A percentile compares a stretch with the other conserved stretches of the same genome.
phyloP scores from a whole-genome alignment of 2,797 vertebrate species.

The Parauchenoglanis punctatus region DNA sequence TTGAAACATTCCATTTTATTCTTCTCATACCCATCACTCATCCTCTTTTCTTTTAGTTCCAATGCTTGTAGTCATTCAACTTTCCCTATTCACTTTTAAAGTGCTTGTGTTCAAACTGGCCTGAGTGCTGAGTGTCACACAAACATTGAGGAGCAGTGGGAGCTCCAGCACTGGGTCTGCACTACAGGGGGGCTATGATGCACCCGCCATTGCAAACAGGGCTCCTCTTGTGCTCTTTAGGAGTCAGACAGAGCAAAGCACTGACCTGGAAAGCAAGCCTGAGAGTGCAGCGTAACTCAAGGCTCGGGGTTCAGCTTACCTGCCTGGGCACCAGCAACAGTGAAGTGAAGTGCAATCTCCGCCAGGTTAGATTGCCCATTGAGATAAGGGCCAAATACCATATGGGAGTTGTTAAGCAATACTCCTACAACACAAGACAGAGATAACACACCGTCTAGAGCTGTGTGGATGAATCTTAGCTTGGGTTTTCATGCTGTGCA shows the following conservation, averaged over 20 bases:
- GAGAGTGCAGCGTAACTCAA: slow-evolving; percentile 71
- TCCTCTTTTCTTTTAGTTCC: not conserved
- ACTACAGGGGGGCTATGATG: slow-evolving; percentile 40
- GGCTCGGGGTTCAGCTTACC: slow-evolving; percentile 76
- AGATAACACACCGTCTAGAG: slow-evolving; percentile 71
- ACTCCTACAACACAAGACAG: slow-evolving; percentile 77
- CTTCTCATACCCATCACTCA: slow-evolving; percentile 17
- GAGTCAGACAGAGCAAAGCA: slow-evolving; percentile 52
- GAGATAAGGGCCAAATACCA: slow-evolving; percentile 73
- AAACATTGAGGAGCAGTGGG: slow-evolving; percentile 47
- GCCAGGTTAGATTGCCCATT: slow-evolving; percentile 75
- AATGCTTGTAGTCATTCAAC: slow-evolving; percentile 3
- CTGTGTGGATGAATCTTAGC: slow-evolving; percentile 54
- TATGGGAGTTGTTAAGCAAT: slow-evolving; percentile 73
- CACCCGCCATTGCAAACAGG: slow-evolving; percentile 54
- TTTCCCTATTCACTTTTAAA: slow-evolving; percentile 37
- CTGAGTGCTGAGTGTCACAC: slow-evolving; percentile 37
- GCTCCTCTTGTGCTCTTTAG: slow-evolving; percentile 60
- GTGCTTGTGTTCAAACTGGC: slow-evolving; percentile 51
- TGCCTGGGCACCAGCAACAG: slow-evolving; percentile 68
- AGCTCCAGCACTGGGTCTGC: slow-evolving; percentile 27
- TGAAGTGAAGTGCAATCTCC: slow-evolving; percentile 69
- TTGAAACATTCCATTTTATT: not conserved
- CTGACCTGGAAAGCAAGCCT: slow-evolving; percentile 59
- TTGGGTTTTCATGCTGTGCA: slow-evolving; percentile 45